Conservation (phyloP, 2,113 vertebrate species). For the Cinclus cinclus region DNA sequence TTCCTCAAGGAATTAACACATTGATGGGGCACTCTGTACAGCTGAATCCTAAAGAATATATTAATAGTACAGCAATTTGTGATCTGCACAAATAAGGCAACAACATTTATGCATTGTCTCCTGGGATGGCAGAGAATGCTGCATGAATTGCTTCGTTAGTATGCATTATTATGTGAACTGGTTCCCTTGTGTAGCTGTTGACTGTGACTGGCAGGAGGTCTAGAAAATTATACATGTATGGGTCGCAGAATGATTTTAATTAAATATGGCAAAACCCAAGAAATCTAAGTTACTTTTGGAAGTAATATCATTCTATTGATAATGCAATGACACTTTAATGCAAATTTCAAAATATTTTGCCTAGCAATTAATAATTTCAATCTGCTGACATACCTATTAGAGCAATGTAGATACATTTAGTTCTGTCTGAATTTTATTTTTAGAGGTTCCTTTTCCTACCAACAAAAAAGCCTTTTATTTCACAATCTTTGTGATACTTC, state of each 20-base stretch:
- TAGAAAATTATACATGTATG: slow-evolving; percentile 29
- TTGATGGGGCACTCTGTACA: not conserved
- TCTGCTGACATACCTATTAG: not conserved
- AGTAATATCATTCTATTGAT: not conserved
- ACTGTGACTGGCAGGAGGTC: slow-evolving; percentile 25
- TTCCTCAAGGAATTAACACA: slow-evolving; percentile 14
- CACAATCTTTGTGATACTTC: not conserved
- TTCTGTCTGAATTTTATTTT: not conserved
- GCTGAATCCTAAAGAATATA: not conserved
- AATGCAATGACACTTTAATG: not conserved
- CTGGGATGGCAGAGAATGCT: not conserved
- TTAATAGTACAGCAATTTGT: not conserved
- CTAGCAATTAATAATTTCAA: not conserved
- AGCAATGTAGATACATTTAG: not conserved
- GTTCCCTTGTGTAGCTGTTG: slow-evolving; percentile 1
- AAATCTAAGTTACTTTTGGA: slow-evolving; percentile 16
- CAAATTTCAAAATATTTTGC: not conserved
- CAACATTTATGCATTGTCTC: slow-evolving; percentile 8
- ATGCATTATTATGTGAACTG: slow-evolving; percentile 34
- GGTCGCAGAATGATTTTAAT: slow-evolving; percentile 44
- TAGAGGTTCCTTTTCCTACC: not conserved
- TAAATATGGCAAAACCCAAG: slow-evolving; percentile 36
- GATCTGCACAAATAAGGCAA: slow-evolving; percentile 37
- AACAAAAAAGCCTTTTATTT: not conserved
- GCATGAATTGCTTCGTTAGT: slow-evolving; percentile 44